phyloP scores from a whole-genome alignment of 2,888 invertebrate genomes.

The Dinocampus coccinellae region DNA sequence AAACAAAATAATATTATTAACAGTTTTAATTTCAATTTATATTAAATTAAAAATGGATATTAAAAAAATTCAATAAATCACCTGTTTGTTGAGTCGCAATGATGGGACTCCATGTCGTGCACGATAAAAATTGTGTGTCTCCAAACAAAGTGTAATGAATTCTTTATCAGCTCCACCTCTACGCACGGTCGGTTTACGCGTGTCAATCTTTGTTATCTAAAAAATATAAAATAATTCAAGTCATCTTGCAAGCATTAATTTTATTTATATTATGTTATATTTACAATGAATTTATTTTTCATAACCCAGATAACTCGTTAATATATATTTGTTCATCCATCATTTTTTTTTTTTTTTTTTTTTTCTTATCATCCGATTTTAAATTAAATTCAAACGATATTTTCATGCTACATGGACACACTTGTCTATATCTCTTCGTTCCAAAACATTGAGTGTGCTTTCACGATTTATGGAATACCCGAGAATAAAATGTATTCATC shows the following conservation, averaged over 20 bases:
- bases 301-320: background rate
- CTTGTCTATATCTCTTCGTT: background rate
- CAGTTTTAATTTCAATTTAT: background rate
- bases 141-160: slow-evolving; percentile 81
- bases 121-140: slow-evolving; percentile 82
- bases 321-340: background rate
- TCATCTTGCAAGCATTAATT: background rate
- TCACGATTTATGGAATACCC: slow-evolving; percentile 6
- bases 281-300: background rate
- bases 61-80: slow-evolving; percentile 41
- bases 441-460: slow-evolving; percentile 19
- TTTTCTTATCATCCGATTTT: slow-evolving; percentile 29
- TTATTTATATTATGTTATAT: background rate
- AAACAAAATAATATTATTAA: background rate
- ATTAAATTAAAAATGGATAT: background rate
- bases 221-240: slow-evolving; percentile 40
- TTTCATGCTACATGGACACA: background rate
- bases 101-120: slow-evolving; percentile 78
- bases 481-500: background rate
- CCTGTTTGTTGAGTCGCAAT: slow-evolving; percentile 76
- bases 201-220: slow-evolving; percentile 68
- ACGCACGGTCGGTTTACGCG: slow-evolving; percentile 68
- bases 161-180: slow-evolving; percentile 68
- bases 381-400: slow-evolving; percentile 1
- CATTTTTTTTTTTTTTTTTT: background rate